Percentiles rank a stretch among this genome's conserved stretches.
These are phyloP conservation scores for Conus ventricosus DNA, from an alignment of 1,140 invertebrate species.

Conservation along the genomic window DNA sequence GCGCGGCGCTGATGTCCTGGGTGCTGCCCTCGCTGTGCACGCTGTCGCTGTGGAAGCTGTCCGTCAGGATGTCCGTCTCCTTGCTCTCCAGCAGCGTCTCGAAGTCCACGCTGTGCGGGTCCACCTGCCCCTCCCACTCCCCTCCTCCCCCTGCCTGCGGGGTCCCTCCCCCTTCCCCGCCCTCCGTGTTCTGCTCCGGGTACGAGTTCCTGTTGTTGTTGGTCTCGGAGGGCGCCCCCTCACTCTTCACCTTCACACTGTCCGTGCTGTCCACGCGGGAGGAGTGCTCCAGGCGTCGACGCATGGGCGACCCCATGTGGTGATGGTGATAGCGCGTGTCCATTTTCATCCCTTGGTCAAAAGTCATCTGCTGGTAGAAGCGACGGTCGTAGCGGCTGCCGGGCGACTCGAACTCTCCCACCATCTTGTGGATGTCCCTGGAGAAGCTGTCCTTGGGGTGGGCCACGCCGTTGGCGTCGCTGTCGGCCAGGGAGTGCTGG, in stretches of 20 bases:
- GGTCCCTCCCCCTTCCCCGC: slow-evolving; percentile 31
- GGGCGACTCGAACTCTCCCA: slow-evolving; percentile 54
- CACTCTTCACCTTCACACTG: slow-evolving; percentile 48
- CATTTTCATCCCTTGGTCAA: slow-evolving; percentile 58
- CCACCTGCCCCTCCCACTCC: slow-evolving; percentile 59
- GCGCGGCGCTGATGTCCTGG: slow-evolving; percentile 31
- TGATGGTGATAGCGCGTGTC: slow-evolving; percentile 28
- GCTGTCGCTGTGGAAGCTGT: slow-evolving; percentile 70
- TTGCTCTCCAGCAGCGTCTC: slow-evolving; percentile 71
- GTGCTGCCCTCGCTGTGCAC: slow-evolving; percentile 53
- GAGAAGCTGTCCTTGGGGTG: slow-evolving; percentile 44
- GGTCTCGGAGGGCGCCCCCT: slow-evolving; percentile 44
- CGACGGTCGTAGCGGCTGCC: neutral
- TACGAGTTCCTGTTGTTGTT: slow-evolving; percentile 72
- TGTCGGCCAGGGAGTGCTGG: slow-evolving; percentile 12
- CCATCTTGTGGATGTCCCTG: slow-evolving; percentile 57
- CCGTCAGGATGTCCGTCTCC: slow-evolving; percentile 69
- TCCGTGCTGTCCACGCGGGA: slow-evolving; percentile 57
- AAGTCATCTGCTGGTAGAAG: slow-evolving; percentile 59
- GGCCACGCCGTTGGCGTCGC: slow-evolving; percentile 40
- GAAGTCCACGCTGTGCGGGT: slow-evolving; percentile 72
- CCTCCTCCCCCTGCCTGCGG: slow-evolving; percentile 41
- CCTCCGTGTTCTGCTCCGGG: slow-evolving; percentile 69
- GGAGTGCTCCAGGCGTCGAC: slow-evolving; percentile 54
- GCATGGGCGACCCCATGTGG: slow-evolving; percentile 28